Evolutionary conservation across 92 coral and sea anemone species (phyloP).

Genomic region (Galaxea fascicularis): DNA sequence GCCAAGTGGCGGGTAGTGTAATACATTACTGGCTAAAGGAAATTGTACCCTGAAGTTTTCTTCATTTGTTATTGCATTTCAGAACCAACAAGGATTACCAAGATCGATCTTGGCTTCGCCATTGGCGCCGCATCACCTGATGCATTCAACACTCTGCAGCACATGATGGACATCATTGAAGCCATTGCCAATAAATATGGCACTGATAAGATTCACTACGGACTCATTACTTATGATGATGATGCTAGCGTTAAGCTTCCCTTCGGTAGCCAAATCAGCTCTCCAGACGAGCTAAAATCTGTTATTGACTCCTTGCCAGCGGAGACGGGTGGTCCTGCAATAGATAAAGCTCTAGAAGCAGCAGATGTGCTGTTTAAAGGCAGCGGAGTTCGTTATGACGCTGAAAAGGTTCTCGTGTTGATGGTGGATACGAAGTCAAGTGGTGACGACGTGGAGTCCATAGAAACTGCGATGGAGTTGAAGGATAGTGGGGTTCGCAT

Average conservation of each 20-base stretch:
- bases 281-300: slow-evolving; percentile 50
- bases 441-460: slow-evolving; percentile 53
- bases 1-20: background rate
- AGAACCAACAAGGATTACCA: slow-evolving; percentile 63
- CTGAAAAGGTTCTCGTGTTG: slow-evolving; percentile 84
- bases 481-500: slow-evolving; percentile 56
- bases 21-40: background rate
- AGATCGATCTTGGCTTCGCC: slow-evolving; percentile 81
- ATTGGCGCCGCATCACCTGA: slow-evolving; percentile 79
- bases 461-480: slow-evolving; percentile 55
- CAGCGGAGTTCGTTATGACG: slow-evolving; percentile 76
- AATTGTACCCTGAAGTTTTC: background rate
- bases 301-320: slow-evolving; percentile 41
- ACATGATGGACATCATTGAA: slow-evolving; percentile 65
- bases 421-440: slow-evolving; percentile 79
- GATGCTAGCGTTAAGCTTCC: slow-evolving; percentile 35
- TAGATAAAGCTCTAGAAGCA: slow-evolving; percentile 71
- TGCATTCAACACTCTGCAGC: slow-evolving; percentile 55
- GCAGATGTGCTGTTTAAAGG: slow-evolving; percentile 68
- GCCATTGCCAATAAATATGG: slow-evolving; percentile 73
- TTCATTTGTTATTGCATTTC: background rate
- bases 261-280: slow-evolving; percentile 34
- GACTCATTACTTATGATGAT: slow-evolving; percentile 74
- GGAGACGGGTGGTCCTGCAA: slow-evolving; percentile 63
- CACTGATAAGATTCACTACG: slow-evolving; percentile 81